Conservation (phyloP, 30 jellyfish, hydroid and myxozoan species). For the Hydractinia echinata region DNA sequence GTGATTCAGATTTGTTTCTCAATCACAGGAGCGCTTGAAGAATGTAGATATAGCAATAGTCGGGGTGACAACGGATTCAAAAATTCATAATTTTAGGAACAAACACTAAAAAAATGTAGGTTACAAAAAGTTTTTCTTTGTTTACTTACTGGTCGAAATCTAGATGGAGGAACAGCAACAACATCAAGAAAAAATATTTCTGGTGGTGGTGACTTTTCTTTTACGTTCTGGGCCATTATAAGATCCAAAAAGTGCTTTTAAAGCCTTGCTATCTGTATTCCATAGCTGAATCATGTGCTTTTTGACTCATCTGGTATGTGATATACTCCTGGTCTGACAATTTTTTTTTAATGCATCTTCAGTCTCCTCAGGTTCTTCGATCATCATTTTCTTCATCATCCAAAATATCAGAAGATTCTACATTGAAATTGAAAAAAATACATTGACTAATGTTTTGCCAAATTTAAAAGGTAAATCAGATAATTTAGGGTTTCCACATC, state of each 20-base stretch:
- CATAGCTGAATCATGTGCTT: slow-evolving; percentile 59
- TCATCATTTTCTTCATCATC: slow-evolving; percentile 33
- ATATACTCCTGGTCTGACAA: slow-evolving; percentile 53
- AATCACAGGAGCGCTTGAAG: too few relatives aligned
- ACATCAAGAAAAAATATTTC: slow-evolving; percentile 84
- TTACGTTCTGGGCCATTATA: slow-evolving; percentile 28
- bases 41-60: too few relatives aligned
- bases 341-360: slow-evolving; percentile 17
- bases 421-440: background rate
- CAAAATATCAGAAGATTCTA: slow-evolving; percentile 1
- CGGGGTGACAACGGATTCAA: too few relatives aligned
- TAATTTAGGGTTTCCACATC: too few relatives aligned
- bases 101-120: background rate
- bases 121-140: background rate
- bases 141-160: slow-evolving; percentile 92
- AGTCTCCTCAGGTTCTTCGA: slow-evolving; percentile 24
- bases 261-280: slow-evolving; percentile 38
- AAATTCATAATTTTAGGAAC: too few relatives aligned
- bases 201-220: slow-evolving; percentile 36
- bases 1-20: too few relatives aligned
- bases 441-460: too few relatives aligned
- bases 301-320: slow-evolving; percentile 91
- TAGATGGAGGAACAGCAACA: slow-evolving; percentile 87
- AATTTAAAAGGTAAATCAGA: too few relatives aligned
- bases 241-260: slow-evolving; percentile 65